Base-by-base conservation (phyloP, 2,888 invertebrate genomes). In the Drosophila mimica region DNA sequence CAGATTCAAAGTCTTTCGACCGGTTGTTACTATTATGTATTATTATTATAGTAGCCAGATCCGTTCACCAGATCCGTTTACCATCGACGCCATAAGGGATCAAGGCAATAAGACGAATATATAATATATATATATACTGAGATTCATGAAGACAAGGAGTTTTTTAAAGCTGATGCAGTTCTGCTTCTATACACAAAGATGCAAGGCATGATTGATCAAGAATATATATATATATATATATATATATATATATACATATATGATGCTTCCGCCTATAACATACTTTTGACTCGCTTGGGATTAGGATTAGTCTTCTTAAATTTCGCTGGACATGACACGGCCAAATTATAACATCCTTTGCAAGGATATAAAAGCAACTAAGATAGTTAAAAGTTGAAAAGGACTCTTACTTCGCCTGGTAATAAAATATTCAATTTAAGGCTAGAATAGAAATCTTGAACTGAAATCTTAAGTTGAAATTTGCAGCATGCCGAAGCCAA, bases 381-480 rank as follows among this genome's bases (percentile, higher is more conserved):
- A 1, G 25, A 5, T 7, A 58, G 46, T 28, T 46, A 6, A 17
- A 59, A 34, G 33, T 46, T 28, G 9, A 51, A 36, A 30, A 20
- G 36, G n/a, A 15, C 17, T 11, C 8, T 25, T 30, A n/a, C n/a
- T 11, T 28, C 7, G 30, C 3, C n/a, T 31, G 20, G 20, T 20
- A 20, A 64, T 64, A 53, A 71, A 72, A 63, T 54, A 63, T 63
- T 76, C 38, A 70, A 75, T 75, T 61, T 61, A 76, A 46, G 53
- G 33, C 34, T 25, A 30, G 30, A 20, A 28, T 5, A 38, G 25
- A 51, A 62, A 70, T 79, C 70, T 57, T 53, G 3, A 49, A 40
- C 43, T 48, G 9, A 49, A 57, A 76, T 76, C 69, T 54, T 15
- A 56, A 56, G 43, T 38, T 59, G 30, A 49, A 52, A 65, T 20